Evolutionary conservation across 2,113 vertebrate species (phyloP), one percentile per base, ranked within the genome.

Genomic region (Rhadina sibilatrix): DNA sequence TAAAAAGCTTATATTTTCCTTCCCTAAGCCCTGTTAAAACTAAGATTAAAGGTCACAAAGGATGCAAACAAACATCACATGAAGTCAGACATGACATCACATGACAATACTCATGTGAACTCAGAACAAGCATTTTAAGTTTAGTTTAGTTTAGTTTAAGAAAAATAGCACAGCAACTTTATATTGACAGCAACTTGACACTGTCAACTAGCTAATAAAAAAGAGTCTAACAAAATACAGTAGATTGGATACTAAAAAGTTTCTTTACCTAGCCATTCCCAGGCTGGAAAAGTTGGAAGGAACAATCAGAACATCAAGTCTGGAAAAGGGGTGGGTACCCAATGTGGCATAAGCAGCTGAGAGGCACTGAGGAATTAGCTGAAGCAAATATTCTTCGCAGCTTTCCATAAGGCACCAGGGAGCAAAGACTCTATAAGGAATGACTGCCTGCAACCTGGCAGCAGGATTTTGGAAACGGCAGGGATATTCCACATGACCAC

Each of bases 231-330:
- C 4, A 85, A 76, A 89, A 93, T 28, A 78, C 3, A 54, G 38
- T 23, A 76, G 10, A 69, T 16, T 6, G 53, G 18, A 69, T 23
- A 79, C 4, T 25, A 68, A 16, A 21, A 80, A 64, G 9, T 91
- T 89, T 90, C 60, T 85, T 88, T 99, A 99, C 99, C 99, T 99
- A 97, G 99, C 99, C 99, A 99, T 99, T 95, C 99, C 99, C 68
- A 99, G 98, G 92, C 99, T 99, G 91, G 99, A 98, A 96, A 99
- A 99, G 81, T 99, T 99, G 86, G 98, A 97, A 60, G 99, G 99
- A 86, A 99, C 99, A 23, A 99, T 98, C 85, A 99, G 98, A 57
- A 99, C 93, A 93, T 99, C 99, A 83, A 99, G 98, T 66, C 99
- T 98, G 85, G 98, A 97, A 96, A 99, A 99, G 0, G 99, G 99